These are phyloP conservation scores for Panonychus citri DNA, from an alignment of 1,140 invertebrate genomes.

Conservation along the genomic window DNA sequence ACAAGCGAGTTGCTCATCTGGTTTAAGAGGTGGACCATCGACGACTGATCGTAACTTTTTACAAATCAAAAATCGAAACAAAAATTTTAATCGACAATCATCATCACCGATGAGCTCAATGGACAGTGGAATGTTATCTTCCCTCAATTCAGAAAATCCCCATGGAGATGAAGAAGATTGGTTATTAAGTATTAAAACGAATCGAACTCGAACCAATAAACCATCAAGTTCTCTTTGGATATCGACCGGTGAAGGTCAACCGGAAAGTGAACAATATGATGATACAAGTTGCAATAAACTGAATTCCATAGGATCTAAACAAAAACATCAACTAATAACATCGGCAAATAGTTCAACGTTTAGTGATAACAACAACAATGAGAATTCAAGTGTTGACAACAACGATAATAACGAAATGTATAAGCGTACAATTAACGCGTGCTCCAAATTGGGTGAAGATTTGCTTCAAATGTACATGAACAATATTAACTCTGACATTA, in stretches of 20 bases:
- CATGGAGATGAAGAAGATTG: not conserved
- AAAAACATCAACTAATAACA: no score
- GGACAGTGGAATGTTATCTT: not conserved
- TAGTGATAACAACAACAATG: no score
- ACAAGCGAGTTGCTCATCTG: no score
- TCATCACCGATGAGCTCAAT: not conserved
- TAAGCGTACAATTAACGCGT: constrained; percentile 22
- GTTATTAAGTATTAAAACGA: not conserved
- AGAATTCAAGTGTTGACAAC: not conserved
- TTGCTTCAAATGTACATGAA: constrained; percentile 65
- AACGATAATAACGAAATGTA: no score
- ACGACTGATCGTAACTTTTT: no score
- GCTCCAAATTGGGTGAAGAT: constrained; percentile 51
- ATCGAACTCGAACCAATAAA: not conserved
- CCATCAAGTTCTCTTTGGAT: not conserved
- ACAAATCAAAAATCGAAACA: no score
- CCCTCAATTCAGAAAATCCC: not conserved
- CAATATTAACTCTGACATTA: constrained; percentile 58
- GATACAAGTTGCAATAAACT: no score
- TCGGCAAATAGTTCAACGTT: no score
- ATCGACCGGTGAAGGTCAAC: no score
- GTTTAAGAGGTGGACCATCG: no score
- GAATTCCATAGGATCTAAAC: no score
- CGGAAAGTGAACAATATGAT: no score
- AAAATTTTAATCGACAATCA: not conserved